Conservation (phyloP, 2,113 vertebrate genomes). For the Cryptotis parvus region DNA sequence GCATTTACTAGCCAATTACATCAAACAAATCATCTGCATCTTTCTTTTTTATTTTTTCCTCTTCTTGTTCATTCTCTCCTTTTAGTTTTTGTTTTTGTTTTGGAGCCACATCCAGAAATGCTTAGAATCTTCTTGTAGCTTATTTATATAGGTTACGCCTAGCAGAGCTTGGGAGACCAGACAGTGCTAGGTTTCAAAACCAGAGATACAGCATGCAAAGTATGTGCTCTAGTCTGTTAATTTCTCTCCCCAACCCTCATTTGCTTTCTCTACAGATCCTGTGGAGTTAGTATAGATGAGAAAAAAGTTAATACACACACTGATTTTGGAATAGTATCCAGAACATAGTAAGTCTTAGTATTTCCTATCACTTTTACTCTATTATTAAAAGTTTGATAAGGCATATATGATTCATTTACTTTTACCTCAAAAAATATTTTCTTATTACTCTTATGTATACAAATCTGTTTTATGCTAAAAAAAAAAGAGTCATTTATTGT, state of each 20-base stretch:
- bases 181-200: too few relatives aligned
- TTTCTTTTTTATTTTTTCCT: neutral
- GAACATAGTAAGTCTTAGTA: neutral
- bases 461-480: constrained; percentile 1
- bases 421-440: constrained; percentile 27
- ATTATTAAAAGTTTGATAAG: constrained; percentile 14
- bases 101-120: too few relatives aligned
- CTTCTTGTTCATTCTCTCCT: too few relatives aligned
- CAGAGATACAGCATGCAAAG: too few relatives aligned
- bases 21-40: neutral
- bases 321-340: neutral
- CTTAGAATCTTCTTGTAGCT: too few relatives aligned
- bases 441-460: neutral
- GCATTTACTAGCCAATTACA: neutral
- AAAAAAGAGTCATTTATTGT: neutral
- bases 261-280: neutral
- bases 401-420: constrained; percentile 19
- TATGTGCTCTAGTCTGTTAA: too few relatives aligned
- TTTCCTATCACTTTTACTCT: neutral
- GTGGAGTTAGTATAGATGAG: neutral
- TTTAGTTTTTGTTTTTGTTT: too few relatives aligned
- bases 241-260: too few relatives aligned
- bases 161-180: too few relatives aligned
- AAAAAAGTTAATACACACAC: constrained; percentile 7
- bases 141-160: too few relatives aligned